Percentiles rank a stretch among this genome's conserved stretches.
Evolutionary conservation across 2,113 vertebrate species (phyloP).

Genomic region (Scortum barcoo): DNA sequence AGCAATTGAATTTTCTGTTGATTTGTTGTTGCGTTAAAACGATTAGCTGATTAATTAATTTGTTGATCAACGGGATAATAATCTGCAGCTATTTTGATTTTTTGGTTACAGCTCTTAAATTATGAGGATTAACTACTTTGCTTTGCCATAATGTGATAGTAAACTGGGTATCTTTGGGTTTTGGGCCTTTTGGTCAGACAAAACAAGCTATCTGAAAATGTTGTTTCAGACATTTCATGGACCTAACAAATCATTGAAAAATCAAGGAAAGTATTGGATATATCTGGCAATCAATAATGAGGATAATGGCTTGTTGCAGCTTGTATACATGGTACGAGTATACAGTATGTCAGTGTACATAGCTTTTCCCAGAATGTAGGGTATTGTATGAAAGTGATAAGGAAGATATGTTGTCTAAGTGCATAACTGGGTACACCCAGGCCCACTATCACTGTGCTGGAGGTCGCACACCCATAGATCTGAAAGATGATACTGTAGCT

Average conservation of each 20-base stretch:
- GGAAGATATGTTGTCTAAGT: conserved; percentile 29
- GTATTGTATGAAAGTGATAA: conserved; percentile 38
- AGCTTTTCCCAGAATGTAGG: neutral
- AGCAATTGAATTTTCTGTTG: no score
- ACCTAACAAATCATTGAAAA: neutral
- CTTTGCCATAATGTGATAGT: neutral
- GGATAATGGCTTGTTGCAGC: neutral
- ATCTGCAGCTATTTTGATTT: neutral
- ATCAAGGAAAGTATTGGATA: neutral
- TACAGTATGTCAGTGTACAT: neutral
- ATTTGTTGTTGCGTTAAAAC: no score
- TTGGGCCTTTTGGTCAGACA: neutral
- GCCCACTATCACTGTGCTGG: conserved; percentile 50
- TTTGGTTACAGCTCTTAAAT: neutral
- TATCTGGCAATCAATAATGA: neutral
- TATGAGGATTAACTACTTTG: neutral
- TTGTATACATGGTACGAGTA: neutral
- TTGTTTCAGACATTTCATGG: neutral
- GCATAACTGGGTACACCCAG: conserved; percentile 43
- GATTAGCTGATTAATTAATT: no score
- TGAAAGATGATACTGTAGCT: conserved; percentile 73
- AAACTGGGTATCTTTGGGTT: neutral
- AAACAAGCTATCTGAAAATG: neutral
- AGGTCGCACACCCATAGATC: conserved; percentile 68
- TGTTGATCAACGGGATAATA: neutral